Evolutionary conservation across 2,113 vertebrate species (phyloP).

Genomic region (Trogon surrucura): DNA sequence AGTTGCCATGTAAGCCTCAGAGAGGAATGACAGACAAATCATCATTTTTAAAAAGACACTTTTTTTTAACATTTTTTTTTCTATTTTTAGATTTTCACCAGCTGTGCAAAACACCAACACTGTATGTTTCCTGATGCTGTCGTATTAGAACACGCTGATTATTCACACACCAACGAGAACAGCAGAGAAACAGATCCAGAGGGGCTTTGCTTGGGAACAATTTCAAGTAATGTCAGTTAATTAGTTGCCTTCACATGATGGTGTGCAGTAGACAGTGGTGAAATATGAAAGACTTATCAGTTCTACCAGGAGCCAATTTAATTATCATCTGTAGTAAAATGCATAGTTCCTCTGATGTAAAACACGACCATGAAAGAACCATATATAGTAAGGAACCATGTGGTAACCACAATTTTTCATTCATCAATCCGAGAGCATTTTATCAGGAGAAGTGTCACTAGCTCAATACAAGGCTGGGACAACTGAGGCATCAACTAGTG

Average conservation of each 20-base stretch:
- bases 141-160: not conserved
- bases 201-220: constrained; percentile 12
- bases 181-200: not conserved
- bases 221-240: not conserved
- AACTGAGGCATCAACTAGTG: not conserved
- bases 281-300: not conserved
- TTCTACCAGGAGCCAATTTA: not conserved
- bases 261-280: not conserved
- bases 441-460: not conserved
- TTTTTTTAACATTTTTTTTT: not conserved
- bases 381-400: not conserved
- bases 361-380: not conserved
- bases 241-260: not conserved
- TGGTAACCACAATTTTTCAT: not conserved
- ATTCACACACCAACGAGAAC: not conserved
- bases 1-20: not conserved
- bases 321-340: not conserved
- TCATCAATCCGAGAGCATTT: not conserved
- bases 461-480: not conserved
- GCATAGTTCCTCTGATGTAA: not conserved
- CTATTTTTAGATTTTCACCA: not conserved
- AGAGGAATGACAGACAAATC: not conserved
- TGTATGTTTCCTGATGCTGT: not conserved
- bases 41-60: not conserved
- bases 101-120: not conserved